A percentile compares a stretch with the other conserved stretches of the same genome.
Evolutionary conservation across 2,113 vertebrate species (phyloP).

Genomic region (Motacilla tschutschensis): DNA sequence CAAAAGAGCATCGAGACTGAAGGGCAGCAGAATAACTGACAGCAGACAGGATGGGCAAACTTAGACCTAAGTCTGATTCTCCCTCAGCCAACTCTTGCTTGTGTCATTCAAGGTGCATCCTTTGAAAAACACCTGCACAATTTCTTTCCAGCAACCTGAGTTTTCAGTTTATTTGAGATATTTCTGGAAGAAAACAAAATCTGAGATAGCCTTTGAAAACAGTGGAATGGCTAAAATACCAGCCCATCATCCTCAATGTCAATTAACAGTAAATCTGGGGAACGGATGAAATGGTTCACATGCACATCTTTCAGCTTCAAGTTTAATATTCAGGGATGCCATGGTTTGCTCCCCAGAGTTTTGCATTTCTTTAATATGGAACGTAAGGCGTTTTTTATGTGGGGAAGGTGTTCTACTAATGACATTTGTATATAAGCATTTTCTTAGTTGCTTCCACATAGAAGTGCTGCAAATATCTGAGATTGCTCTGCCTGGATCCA

Average conservation of each 20-base stretch:
- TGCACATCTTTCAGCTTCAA: not conserved
- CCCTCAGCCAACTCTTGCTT: not conserved
- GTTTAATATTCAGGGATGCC: not conserved
- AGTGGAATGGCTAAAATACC: not conserved
- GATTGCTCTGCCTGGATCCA: not conserved
- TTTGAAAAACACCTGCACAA: not conserved
- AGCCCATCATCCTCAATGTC: accelerated
- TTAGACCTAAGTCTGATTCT: not conserved
- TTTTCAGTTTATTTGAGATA: not conserved
- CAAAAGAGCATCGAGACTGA: not conserved
- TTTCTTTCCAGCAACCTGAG: not conserved
- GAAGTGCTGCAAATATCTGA: not conserved
- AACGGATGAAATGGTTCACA: not conserved
- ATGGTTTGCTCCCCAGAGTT: not conserved
- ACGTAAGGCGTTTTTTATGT: not conserved
- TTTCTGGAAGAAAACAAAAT: not conserved
- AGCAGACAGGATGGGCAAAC: not conserved
- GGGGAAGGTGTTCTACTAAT: not conserved
- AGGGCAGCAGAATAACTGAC: not conserved
- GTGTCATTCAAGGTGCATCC: not conserved
- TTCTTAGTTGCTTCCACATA: not conserved
- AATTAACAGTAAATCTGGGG: not conserved
- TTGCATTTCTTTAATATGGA: not conserved
- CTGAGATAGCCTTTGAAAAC: not conserved
- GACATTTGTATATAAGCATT: not conserved